phyloP scores from a whole-genome alignment of 2,113 vertebrate genomes.

The Scomber japonicus region DNA sequence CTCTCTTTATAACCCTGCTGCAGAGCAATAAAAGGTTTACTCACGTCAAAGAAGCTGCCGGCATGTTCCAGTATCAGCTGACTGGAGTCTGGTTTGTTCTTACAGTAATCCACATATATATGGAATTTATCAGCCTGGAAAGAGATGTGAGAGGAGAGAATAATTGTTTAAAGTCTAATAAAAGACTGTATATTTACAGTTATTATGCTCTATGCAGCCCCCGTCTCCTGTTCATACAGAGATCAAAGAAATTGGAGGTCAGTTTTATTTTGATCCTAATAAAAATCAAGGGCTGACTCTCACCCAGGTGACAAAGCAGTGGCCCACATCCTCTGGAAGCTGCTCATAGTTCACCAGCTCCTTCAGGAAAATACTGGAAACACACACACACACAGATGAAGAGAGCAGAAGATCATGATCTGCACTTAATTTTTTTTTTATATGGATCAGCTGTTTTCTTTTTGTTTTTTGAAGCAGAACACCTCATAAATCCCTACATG shows the following conservation, averaged over 20 bases:
- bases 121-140: constrained; percentile 98
- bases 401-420: not conserved
- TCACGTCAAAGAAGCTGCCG: constrained; percentile 97
- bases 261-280: not conserved
- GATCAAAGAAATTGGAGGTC: not conserved
- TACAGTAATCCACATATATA: constrained; percentile 99
- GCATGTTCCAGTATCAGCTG: constrained; percentile 98
- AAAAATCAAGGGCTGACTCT: not conserved
- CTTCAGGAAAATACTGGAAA: constrained; percentile 95
- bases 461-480: no score
- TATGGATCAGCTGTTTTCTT: no score
- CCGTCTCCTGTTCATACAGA: not conserved
- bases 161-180: not conserved
- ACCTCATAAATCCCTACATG: no score
- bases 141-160: not conserved
- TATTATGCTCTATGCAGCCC: not conserved
- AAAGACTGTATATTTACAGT: not conserved
- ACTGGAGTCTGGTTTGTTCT: constrained; percentile 99
- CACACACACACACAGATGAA: constrained; percentile 19
- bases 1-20: no score
- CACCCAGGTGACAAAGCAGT: constrained; percentile 99
- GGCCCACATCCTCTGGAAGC: constrained; percentile 97
- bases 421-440: not conserved
- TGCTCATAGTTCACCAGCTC: constrained; percentile 99
- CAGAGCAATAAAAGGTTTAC: constrained; percentile 45